A percentile compares a stretch with the other conserved stretches of the same genome.
Conservation (phyloP, 2,888 invertebrate species). For the Tridacna crocea region DNA sequence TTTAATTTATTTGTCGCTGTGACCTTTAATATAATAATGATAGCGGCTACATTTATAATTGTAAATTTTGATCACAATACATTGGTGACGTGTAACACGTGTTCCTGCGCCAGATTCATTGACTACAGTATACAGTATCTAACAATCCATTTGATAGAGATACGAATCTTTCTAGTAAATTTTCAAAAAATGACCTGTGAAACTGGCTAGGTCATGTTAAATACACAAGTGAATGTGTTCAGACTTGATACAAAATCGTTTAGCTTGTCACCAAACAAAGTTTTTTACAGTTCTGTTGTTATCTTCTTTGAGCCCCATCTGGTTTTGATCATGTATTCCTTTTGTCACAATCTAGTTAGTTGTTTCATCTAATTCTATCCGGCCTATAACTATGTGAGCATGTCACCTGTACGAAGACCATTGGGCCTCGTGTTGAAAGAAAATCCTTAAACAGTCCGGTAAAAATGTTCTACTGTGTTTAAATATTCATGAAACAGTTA, state of each 20-base stretch:
- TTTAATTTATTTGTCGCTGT: no score
- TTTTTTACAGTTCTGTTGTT: constrained; percentile 6
- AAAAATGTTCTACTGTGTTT: constrained; percentile 7
- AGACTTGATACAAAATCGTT: not conserved
- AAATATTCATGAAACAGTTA: constrained; percentile 19
- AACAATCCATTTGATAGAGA: no score
- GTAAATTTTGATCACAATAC: no score
- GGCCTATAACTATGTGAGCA: constrained; percentile 15
- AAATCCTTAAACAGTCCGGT: constrained; percentile 5
- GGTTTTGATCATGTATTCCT: constrained; percentile 16
- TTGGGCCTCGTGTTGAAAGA: not conserved
- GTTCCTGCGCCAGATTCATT: no score
- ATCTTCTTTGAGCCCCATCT: not conserved
- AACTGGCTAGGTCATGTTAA: not conserved
- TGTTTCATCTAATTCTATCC: not conserved
- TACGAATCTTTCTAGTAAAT: not conserved
- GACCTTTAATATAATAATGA: no score
- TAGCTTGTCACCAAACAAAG: constrained; percentile 11
- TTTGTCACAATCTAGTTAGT: not conserved
- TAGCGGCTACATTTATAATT: no score
- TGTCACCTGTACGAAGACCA: constrained; percentile 9
- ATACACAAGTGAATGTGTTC: not conserved
- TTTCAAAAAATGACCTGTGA: not conserved
- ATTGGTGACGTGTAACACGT: no score
- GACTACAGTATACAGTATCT: no score